Evolutionary conservation across 2,113 vertebrate genomes (phyloP), one percentile per base, ranked within the genome.

Genomic region (Propithecus coquereli): DNA sequence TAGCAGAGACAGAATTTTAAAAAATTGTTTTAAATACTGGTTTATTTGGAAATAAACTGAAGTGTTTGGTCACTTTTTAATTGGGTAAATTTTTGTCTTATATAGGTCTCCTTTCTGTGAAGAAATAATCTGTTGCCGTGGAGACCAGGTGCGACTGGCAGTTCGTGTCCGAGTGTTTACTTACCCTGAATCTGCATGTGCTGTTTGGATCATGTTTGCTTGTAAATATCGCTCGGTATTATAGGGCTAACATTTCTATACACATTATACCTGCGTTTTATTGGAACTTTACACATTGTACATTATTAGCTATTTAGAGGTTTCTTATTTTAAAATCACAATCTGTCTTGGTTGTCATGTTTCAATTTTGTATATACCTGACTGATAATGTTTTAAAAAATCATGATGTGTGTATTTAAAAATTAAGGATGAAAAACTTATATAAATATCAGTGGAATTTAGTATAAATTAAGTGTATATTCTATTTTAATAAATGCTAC

Each of bases 181-280:
- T 5, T 99, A 99, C 96, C 99, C 99, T 22, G 99, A 99, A 97
- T 99, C 99, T 59, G 99, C 99, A 0, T 99, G 99, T 96, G 99
- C 99, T 30, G 99, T 99, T 96, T 99, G 99, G 99, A 98, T 99
- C 97, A 99, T 99, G 99, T 99, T 99, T 98, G 99, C 99, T 91
- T 99, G 99, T 98, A 99, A 99, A 99, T 99, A 99, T 95, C 99
- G 99, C 87, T 99, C 99, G 6, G 99, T 99, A 16, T 99, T 99
- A 91, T 99, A 98, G 99, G 87, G 90, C 85, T 96, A 79, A 61
- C 5, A 14, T 76, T 94, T 96, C 83, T 77, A 22, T 97, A 87
- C 93, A 81, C 91, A 80, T 76, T 23, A 52, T n/a, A 66, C 23
- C 93, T 83, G 3, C 30, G 0, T 50, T 89, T 45, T 59, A 97